Evolutionary conservation across 2,888 invertebrate species (phyloP), one percentile per base, ranked within the genome.

Genomic region (Belgica antarctica): DNA sequence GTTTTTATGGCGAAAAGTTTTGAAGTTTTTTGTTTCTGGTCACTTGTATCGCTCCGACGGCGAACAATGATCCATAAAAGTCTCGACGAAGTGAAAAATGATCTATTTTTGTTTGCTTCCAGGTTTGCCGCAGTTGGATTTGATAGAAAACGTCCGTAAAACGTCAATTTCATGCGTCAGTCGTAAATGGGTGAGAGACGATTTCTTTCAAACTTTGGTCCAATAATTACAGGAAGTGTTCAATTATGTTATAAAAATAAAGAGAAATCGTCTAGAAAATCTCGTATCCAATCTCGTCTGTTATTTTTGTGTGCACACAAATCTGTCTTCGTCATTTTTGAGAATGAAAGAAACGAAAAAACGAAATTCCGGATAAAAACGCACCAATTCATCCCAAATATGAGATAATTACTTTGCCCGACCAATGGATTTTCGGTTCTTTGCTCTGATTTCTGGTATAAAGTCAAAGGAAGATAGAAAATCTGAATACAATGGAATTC

Each of bases 161-260:
- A 68, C 68, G 68, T 68, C 68, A 68, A 62, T 62, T 22, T 68
- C 68, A 57, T 68, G 46, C 31, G 31, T 57, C 27, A 25, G 8
- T 25, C 52, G 57, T 57, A 28, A 28, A 57, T 15, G 22, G 63
- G 41, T 41, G 46, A 27, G 27, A 65, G 65, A 47, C 65, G 46
- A 46, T 36, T 7, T 59, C 59, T 59, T 59, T 59, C 12, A 27
- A 65, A 19, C n/a, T 5, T 22, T 25, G 25, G 47, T 36, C 22
- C 28, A 47, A 65, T 68, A 68, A 68, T 68, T 68, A 57, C 68
- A 46, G 68, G 68, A 68, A 68, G 47, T 17, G 68, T 68, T 68
- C 68, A 68, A 68, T 68, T 68, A 68, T 68, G 68, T 68, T 68
- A 68, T 68, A 68, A 68, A 68, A 68, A 68, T 68, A 68, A 68